Conservation (phyloP, 2,113 vertebrate genomes). For the Nicator chloris region DNA sequence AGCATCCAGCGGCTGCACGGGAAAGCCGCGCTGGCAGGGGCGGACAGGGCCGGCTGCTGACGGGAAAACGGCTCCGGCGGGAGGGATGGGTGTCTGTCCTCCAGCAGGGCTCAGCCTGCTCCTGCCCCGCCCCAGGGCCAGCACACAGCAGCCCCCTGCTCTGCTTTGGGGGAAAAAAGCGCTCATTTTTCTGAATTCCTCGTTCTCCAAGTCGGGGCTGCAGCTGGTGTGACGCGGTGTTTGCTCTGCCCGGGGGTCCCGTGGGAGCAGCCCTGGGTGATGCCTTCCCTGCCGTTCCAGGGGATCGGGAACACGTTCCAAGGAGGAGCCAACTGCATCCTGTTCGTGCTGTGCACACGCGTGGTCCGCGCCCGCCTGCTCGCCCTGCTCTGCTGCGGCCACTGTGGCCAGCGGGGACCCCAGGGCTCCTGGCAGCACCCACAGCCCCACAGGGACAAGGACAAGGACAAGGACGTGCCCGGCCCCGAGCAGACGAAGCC, state of each 20-base stretch:
- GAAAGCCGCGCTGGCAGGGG: background rate
- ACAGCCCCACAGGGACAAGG: background rate
- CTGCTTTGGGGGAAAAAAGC: background rate
- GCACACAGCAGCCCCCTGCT: rapidly evolving
- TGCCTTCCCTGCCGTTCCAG: slow-evolving; percentile 56
- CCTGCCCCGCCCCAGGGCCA: rapidly evolving
- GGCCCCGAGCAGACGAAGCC: background rate
- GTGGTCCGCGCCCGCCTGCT: slow-evolving; percentile 77
- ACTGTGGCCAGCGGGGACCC: background rate
- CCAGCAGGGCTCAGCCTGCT: background rate
- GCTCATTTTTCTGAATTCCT: rapidly evolving
- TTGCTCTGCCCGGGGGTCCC: background rate
- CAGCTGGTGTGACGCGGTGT: rapidly evolving
- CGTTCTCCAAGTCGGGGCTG: background rate
- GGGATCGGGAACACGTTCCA: slow-evolving; percentile 96
- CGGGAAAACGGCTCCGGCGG: background rate
- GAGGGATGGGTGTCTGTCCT: rapidly evolving
- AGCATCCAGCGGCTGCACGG: background rate
- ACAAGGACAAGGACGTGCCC: background rate
- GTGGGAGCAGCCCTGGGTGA: background rate
- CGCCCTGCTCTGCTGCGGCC: slow-evolving; percentile 63
- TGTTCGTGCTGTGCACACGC: slow-evolving; percentile 87
- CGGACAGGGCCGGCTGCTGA: background rate
- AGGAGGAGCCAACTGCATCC: slow-evolving; percentile 94
- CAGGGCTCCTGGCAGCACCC: background rate